Evolutionary conservation across 2,797 vertebrate species (phyloP), one percentile per base, ranked within the genome.

Genomic region (Anas flavirostris): DNA sequence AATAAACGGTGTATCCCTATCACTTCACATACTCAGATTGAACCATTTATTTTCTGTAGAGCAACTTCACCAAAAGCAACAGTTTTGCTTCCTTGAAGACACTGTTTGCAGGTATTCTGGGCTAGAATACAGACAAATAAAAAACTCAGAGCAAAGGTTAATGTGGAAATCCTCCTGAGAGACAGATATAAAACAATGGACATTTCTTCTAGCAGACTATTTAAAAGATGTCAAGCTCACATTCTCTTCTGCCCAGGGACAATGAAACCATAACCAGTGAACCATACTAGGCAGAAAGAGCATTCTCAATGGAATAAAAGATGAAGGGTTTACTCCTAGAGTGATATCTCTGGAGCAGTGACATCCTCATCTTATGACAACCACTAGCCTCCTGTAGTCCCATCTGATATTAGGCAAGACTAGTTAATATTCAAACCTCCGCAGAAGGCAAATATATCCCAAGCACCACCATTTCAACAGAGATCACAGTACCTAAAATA

Each of bases 401-500:
- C 75, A 70, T 81, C 22, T 77, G 73, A 62, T 16, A 21, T 39
- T 31, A 58, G 44, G n/a, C 39, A 72, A 75, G 28, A 17, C 31
- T 39, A 19, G 6, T 66, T 66, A 77, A 64, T 29, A 92, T 58
- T 52, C 5, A 2, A 83, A 80, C 60, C 46, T 43, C 80, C 48
- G 23, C 63, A 48, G 33, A 82, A 86, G 39, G 31, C 37, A 70
- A 93, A 82, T 10, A 62, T 3, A 63, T 28, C 26, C 56, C 82
- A 68, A 66, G 3, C 41, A 44, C 37, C 2, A 56, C 33, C 55
- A 16, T 33, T 66, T 80, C 84, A 83, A 12, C 7, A 74, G 84
- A 86, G 93, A 73, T 48, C 86, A 97, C 95, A 95, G 97, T 98
- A 99, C 99, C 99, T 95, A 99, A 98, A 96, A 99, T 99, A 94